Percentiles rank a stretch among this genome's conserved stretches.
phyloP scores from a whole-genome alignment of 2,888 invertebrate genomes.

The Archips xylosteana region DNA sequence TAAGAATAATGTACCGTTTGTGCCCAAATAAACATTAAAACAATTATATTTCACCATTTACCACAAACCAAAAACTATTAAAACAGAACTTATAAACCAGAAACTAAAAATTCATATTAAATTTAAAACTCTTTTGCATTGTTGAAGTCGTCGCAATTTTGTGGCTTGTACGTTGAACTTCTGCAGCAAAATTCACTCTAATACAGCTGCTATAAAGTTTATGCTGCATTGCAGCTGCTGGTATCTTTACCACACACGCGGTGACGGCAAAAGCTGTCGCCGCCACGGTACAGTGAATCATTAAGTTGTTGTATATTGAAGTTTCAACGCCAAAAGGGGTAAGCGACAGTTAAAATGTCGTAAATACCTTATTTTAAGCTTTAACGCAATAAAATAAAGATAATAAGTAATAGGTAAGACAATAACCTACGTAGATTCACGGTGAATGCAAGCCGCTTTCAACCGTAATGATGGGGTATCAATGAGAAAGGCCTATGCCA shows the following conservation, averaged over 20 bases:
- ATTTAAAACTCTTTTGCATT: conserved; percentile 33
- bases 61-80: conserved; percentile 8
- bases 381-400: no score
- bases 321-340: not conserved
- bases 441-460: no score
- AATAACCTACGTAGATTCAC: no score
- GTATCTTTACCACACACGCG: conserved; percentile 36
- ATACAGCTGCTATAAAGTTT: not conserved
- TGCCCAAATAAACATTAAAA: no score
- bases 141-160: conserved; percentile 31
- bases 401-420: no score
- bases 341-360: not conserved
- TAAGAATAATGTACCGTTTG: no score
- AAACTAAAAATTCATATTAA: conserved; percentile 32
- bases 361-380: not conserved
- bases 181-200: not conserved
- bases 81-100: conserved; percentile 4
- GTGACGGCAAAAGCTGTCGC: conserved; percentile 37
- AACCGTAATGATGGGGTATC: no score
- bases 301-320: conserved; percentile 19
- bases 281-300: conserved; percentile 35
- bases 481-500: no score
- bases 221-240: not conserved
- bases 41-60: not conserved
- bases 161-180: conserved; percentile 14